Base-by-base conservation (phyloP, 2,113 vertebrate species). In the Protomyctophum bolini region DNA sequence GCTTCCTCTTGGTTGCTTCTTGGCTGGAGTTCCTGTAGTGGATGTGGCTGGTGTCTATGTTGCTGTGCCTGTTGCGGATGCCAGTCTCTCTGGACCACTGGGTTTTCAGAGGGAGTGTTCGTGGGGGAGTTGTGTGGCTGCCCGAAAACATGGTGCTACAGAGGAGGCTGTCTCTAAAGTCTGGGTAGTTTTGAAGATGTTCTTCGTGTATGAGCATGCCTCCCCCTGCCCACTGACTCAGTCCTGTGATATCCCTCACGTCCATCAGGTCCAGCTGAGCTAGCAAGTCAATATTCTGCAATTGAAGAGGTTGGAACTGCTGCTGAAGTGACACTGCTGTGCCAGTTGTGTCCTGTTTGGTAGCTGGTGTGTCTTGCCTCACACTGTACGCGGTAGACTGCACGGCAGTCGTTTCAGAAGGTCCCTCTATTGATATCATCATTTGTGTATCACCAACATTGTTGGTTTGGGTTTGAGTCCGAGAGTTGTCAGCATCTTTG, bases 1-100 rank as follows among this genome's bases (percentile, higher is more conserved):
- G 89, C 89, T 91, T 94, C 89, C 87, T 91, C 88, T 88, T 91
- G 80, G 88, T 60, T 50, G 87, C 58, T 73, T 93, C 92, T 85
- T 91, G 89, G 81, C 72, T 55, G 71, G 83, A 58, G 51, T 14
- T 87, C 86, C 89, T 82, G 89, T 89, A 76, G 84, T 91, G 90
- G 81, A 86, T 81, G 82, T 92, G 86, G 86, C 88, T 88, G 82
- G 54, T 83, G 83, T 94, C 92, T 65, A 69, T 14, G 59, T 82
- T 90, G 82, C 78, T 80, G 48, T 83, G 89, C 69, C 84, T 84
- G 70, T 67, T 67, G 41, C 82, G 69, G 8, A 70, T 14, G 7
- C 63, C 70, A 7, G 70, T 69, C 57, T 93, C 93, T 76, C 90
- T 75, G 56, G 86, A 77, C 88, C 91, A 93, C 70, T 92, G 92